Conservation (phyloP, 1,140 invertebrate species). For the Pseudomyrmex cubaensis region DNA sequence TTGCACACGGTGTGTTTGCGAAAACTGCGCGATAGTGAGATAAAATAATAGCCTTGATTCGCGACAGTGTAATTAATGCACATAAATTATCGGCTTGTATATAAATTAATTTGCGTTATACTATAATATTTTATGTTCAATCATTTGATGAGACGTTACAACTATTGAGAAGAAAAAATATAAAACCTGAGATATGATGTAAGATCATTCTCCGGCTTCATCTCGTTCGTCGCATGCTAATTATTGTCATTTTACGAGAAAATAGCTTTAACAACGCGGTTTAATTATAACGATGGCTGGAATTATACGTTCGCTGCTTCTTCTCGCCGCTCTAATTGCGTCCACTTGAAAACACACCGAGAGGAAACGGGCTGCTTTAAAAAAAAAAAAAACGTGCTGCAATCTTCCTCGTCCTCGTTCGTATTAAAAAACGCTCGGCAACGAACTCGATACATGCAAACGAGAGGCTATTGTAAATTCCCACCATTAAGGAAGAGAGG, state of each 20-base stretch:
- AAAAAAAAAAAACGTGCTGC: neutral
- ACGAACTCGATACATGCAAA: conserved; percentile 10
- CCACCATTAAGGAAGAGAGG: neutral
- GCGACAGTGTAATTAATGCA: neutral
- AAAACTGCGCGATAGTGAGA: neutral
- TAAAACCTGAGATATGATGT: neutral
- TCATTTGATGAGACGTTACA: neutral
- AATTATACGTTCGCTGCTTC: conserved; percentile 6
- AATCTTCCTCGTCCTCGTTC: neutral
- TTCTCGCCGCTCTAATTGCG: conserved; percentile 18
- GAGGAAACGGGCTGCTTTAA: neutral
- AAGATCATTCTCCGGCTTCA: neutral
- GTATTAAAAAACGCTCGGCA: neutral
- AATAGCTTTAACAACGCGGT: neutral
- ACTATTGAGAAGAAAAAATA: neutral
- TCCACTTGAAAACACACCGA: conserved; percentile 25
- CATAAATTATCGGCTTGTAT: neutral
- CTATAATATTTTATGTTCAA: neutral
- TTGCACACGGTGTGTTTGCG: too few relatives aligned
- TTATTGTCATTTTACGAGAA: conserved; percentile 1
- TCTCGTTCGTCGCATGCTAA: conserved; percentile 7
- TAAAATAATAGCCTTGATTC: neutral
- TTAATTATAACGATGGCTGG: neutral
- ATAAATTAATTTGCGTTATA: neutral
- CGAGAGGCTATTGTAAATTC: conserved; percentile 34